Base-by-base conservation (phyloP, 2,113 vertebrate species). In the Piaya cayana region DNA sequence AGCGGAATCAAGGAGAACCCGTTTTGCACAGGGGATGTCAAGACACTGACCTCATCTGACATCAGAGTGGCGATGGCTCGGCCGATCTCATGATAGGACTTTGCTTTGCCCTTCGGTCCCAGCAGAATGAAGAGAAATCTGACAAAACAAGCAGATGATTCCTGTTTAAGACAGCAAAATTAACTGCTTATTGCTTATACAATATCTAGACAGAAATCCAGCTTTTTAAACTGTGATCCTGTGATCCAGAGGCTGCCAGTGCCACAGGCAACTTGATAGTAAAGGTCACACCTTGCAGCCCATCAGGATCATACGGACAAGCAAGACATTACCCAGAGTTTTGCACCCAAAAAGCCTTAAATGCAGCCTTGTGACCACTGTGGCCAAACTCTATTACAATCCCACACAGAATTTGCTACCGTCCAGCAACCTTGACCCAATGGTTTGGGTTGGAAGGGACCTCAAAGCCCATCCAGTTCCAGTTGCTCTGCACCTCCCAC, bases 51-150 rank as follows among this genome's bases (percentile, higher is more conserved):
- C 99, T 99, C 99, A 42, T 99, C 99, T 0, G 99, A 99, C 99
- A 99, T 99, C 97, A 99, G 97, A 1, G 99, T 99, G 50, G 99
- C 99, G 6, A 99, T 99, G 71, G 99, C 98, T 98, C 99, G 97
- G 88, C 99, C 99, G 8, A 99, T 99, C 98, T 99, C 99, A 64
- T 99, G 99, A 82, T 99, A 99, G 6, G 99, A 99, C 96, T 99
- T 99, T 18, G 98, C 99, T 98, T 99, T 99, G 80, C 99, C 99
- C 98, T 99, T 99, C 29, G 99, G 99, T 96, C 99, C 99, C 81
- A 99, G 98, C 43, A 99, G 97, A 97, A 99, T 99, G 97, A 99
- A 99, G 47, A 99, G 98, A 97, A 99, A 99, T 88, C 99, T 99
- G 98, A 63, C 20, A 70, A 95, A 94, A 92, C 69, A 88, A 94